Evolutionary conservation across 2,797 vertebrate species (phyloP).

Genomic region (Lutjanus campechanus): DNA sequence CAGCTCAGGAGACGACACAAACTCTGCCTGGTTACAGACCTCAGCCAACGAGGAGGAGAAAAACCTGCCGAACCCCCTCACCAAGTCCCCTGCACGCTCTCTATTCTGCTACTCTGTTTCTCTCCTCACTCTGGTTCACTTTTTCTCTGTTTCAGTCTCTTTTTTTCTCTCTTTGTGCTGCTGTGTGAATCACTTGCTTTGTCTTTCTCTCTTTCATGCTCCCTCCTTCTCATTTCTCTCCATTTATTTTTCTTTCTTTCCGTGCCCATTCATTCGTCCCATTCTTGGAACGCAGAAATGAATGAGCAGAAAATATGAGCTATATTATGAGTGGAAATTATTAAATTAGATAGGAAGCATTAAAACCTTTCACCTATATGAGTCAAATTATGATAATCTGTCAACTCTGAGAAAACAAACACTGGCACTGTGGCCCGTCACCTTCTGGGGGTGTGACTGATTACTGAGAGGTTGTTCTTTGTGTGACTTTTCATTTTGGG

Average conservation of each 20-base stretch:
- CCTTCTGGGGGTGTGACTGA: conserved; percentile 61
- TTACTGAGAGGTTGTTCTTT: conserved; percentile 40
- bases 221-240: conserved; percentile 10
- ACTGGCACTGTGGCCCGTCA: conserved; percentile 31
- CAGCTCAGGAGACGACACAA: conserved; percentile 69
- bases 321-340: conserved; percentile 51
- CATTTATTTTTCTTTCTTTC: conserved; percentile 54
- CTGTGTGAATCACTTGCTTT: conserved; percentile 42
- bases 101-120: conserved; percentile 14
- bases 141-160: not conserved
- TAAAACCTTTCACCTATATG: conserved; percentile 51
- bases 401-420: conserved; percentile 62
- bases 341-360: conserved; percentile 57
- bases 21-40: conserved; percentile 77
- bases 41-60: conserved; percentile 59
- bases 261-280: not conserved
- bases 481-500: conserved; percentile 48
- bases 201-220: conserved; percentile 13
- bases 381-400: conserved; percentile 59
- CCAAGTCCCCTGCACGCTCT: conserved; percentile 46
- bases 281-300: conserved; percentile 20
- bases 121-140: not conserved
- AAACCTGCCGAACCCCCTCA: conserved; percentile 60
- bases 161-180: conserved; percentile 12
- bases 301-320: conserved; percentile 26